A percentile compares a stretch with the other conserved stretches of the same genome.
Conservation (phyloP, 1,140 invertebrate genomes). For the Trachelipus rathkii region DNA sequence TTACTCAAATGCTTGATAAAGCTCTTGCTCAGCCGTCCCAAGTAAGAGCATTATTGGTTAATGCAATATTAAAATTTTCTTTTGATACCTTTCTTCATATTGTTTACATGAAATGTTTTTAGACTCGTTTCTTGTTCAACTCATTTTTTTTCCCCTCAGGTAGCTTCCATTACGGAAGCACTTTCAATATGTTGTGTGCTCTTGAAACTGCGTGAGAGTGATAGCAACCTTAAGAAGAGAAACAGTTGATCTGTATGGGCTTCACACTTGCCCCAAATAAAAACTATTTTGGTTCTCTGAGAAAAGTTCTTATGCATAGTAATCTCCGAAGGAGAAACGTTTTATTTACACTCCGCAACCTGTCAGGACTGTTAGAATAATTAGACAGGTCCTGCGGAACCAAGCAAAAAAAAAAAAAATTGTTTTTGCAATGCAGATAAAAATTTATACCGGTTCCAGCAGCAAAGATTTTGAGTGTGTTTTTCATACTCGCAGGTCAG, state of each 20-base stretch:
- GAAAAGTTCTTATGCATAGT: slow-evolving; percentile 71
- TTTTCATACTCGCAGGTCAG: too few relatives aligned
- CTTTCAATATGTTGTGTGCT: slow-evolving; percentile 70
- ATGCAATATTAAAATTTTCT: background rate
- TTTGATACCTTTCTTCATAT: background rate
- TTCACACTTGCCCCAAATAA: slow-evolving; percentile 68
- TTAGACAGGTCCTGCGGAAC: too few relatives aligned
- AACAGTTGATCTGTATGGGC: slow-evolving; percentile 63
- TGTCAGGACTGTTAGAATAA: too few relatives aligned
- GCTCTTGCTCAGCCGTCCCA: slow-evolving; percentile 63
- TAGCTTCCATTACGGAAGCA: slow-evolving; percentile 68
- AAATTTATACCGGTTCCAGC: too few relatives aligned
- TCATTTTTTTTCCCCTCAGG: slow-evolving; percentile 47
- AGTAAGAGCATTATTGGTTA: slow-evolving; percentile 48
- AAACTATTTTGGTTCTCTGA: slow-evolving; percentile 70
- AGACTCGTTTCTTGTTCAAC: background rate
- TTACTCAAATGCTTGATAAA: slow-evolving; percentile 67
- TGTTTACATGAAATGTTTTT: slow-evolving; percentile 7
- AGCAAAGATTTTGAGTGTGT: too few relatives aligned
- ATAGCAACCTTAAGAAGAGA: slow-evolving; percentile 57
- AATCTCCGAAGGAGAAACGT: slow-evolving; percentile 62
- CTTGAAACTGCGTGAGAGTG: slow-evolving; percentile 59
- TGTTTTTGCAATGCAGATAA: too few relatives aligned
- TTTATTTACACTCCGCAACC: too few relatives aligned
- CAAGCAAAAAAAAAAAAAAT: too few relatives aligned